Base-by-base conservation (phyloP, 2,113 vertebrate species). In the Oceanodroma tethys region DNA sequence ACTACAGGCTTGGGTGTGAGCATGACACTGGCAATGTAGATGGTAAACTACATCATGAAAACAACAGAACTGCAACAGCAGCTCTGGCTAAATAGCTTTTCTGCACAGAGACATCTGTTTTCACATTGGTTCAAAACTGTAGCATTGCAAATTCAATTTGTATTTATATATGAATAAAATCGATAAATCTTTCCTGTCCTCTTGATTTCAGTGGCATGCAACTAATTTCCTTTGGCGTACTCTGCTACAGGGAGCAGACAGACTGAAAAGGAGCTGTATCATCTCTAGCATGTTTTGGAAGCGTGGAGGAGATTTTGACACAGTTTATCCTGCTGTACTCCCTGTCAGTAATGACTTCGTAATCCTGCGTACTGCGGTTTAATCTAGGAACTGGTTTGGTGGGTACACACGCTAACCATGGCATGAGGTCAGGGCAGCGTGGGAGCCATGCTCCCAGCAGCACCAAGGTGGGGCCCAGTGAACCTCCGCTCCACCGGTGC, bases 401-500 rank as follows among this genome's bases (percentile, higher is more conserved):
- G 42, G 8, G 13, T 73, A 63, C 32, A 20, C 17, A 60, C 1
- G 0, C n/a, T 47, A 48, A 58, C 70, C 32, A 10, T 1, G n/a
- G 81, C 83, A 91, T 3, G 6, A 45, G 67, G 76, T 38, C 55
- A 66, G 32, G 53, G 67, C 1, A 3, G 48, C 3, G 7, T 0
- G 3, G 59, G 29, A 91, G 78, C 52, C 53, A 15, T 0, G 16
- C 36, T 67, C 50, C 45, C 1, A 1, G 43, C 66, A 81, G 50
- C 59, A 40, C 10, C 14, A 10, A 21, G 63, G 32, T 1, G 21
- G 12, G 25, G 16, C 13, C 21, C 1, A 0, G 19, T 13, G 23
- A 62, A 16, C 7, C 20, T 26, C 5, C 0, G 1, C 56, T 66
- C 36, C 4, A 15, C n/a, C 0, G 0, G 19, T 12, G 10, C 11